A percentile compares a stretch with the other conserved stretches of the same genome.
Evolutionary conservation across 2,797 vertebrate genomes (phyloP).

Genomic region (Pantherophis vulpinus): DNA sequence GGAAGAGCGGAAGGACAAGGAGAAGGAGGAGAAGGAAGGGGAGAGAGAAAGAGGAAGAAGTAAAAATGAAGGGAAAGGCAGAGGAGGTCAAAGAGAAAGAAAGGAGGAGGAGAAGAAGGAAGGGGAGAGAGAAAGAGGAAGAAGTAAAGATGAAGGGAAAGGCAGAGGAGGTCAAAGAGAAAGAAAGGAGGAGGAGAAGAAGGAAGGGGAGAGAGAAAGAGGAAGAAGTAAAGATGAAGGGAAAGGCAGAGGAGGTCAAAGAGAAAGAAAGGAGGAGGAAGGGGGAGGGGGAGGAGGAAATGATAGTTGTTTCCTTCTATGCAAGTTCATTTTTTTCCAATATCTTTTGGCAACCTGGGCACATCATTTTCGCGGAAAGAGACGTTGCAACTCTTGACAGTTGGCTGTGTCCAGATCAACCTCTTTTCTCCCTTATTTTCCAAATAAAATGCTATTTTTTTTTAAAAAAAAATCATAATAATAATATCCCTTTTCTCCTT

Average conservation of each 20-base stretch:
- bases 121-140: background rate
- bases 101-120: background rate
- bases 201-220: background rate
- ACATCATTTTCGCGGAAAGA: too few relatives aligned
- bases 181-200: too few relatives aligned
- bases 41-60: background rate
- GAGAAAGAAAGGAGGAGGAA: background rate
- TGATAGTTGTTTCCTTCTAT: background rate
- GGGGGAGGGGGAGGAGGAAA: background rate
- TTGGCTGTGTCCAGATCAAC: slow-evolving; percentile 23
- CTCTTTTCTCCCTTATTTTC: background rate
- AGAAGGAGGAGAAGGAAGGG: background rate
- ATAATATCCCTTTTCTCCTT: slow-evolving; percentile 46
- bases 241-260: too few relatives aligned
- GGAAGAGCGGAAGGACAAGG: background rate
- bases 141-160: too few relatives aligned
- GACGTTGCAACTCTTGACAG: background rate
- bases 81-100: too few relatives aligned
- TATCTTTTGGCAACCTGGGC: background rate
- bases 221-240: fast-evolving
- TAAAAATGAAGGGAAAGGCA: too few relatives aligned
- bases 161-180: too few relatives aligned
- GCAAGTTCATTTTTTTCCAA: too few relatives aligned
- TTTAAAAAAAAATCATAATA: background rate
- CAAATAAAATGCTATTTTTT: slow-evolving; percentile 3